Percentiles rank a stretch among this genome's conserved stretches.
Conservation (phyloP, 2,797 vertebrate species). For the Myoxocephalus aenaeus region DNA sequence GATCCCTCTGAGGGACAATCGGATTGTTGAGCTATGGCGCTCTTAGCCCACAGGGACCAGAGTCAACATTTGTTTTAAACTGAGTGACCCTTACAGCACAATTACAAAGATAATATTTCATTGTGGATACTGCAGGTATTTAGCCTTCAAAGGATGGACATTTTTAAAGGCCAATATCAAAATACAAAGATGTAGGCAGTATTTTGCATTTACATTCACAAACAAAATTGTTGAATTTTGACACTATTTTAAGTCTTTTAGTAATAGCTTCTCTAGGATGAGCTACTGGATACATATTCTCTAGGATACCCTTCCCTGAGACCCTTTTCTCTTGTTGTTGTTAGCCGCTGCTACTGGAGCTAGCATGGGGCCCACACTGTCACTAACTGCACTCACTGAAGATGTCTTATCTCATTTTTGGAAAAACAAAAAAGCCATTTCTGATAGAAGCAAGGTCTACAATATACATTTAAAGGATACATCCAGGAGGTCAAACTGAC, state of each 20-base stretch:
- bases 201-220: neutral
- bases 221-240: neutral
- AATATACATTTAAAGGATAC: neutral
- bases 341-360: neutral
- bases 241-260: neutral
- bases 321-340: neutral
- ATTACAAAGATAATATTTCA: conserved; percentile 39
- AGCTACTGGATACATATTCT: neutral
- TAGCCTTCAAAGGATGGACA: neutral
- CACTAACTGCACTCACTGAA: neutral
- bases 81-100: conserved; percentile 37
- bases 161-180: neutral
- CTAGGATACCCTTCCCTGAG: neutral
- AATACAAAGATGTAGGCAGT: neutral
- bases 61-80: conserved; percentile 46
- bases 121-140: conserved; percentile 16
- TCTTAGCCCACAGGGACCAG: conserved; percentile 43
- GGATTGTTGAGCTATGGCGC: conserved; percentile 58
- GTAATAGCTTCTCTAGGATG: neutral
- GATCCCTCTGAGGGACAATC: conserved; percentile 61
- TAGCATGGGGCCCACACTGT: neutral
- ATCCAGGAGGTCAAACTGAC: neutral
- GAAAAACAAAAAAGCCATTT: neutral
- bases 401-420: neutral
- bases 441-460: neutral